phyloP scores from a whole-genome alignment of 2,888 invertebrate species.

The Mythimna ferrago region DNA sequence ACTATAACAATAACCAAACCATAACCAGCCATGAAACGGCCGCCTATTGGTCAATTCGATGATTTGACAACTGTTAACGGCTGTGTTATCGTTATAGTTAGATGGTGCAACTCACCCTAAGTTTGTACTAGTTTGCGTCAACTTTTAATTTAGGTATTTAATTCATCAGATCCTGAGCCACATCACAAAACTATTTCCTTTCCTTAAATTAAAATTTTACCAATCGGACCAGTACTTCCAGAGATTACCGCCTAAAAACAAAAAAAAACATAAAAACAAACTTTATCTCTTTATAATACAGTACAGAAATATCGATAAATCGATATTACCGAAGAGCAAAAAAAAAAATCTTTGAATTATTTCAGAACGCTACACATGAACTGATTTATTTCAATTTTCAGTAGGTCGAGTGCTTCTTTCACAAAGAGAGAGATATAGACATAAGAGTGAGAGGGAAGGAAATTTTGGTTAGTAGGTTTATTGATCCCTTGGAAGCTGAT shows the following conservation, averaged over 20 bases:
- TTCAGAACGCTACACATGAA: background rate
- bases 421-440: conserved; percentile 13
- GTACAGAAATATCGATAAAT: background rate
- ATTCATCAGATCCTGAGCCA: background rate
- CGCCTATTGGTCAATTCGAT: too few relatives aligned
- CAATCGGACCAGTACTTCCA: too few relatives aligned
- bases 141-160: background rate
- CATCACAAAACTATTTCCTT: background rate
- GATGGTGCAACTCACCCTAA: too few relatives aligned
- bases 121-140: too few relatives aligned
- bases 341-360: background rate
- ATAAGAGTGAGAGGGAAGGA: conserved; percentile 19
- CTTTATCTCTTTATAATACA: too few relatives aligned
- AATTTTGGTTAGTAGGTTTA: conserved; percentile 36
- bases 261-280: too few relatives aligned
- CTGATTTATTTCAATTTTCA: conserved; percentile 6
- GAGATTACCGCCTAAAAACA: too few relatives aligned
- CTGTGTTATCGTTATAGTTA: too few relatives aligned
- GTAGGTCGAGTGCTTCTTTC: conserved; percentile 6
- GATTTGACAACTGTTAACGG: too few relatives aligned
- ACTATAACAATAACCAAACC: too few relatives aligned
- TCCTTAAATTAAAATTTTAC: background rate
- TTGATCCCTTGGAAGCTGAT: conserved; percentile 34
- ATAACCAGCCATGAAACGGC: too few relatives aligned
- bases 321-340: background rate